Conservation (phyloP, 1,140 invertebrate species). For the Aphelenchoides fujianensis region DNA sequence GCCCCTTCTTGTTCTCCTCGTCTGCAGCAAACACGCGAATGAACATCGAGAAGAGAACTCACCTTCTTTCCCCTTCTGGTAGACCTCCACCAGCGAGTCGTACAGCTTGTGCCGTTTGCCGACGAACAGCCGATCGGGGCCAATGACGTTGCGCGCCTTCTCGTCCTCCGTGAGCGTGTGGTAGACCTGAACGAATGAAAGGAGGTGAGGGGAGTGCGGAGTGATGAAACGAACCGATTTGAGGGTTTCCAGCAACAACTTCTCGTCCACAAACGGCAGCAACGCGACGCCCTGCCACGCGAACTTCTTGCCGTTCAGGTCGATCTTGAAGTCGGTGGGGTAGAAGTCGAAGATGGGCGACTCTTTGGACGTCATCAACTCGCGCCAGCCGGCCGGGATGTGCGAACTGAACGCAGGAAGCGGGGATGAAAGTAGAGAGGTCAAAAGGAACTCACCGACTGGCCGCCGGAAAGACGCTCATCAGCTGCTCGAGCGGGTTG, state of each 20-base stretch:
- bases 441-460: constrained; percentile 68
- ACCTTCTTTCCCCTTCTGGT: constrained; percentile 26
- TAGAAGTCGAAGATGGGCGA: constrained; percentile 98
- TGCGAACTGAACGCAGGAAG: constrained; percentile 69
- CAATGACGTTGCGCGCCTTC: constrained; percentile 42
- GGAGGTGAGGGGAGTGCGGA: background rate
- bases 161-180: constrained; percentile 49
- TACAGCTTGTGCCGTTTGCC: constrained; percentile 47
- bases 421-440: too few relatives aligned
- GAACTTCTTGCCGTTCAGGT: constrained; percentile 98
- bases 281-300: constrained; percentile 98
- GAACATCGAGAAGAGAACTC: constrained; percentile 21
- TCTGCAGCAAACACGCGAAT: constrained; percentile 15
- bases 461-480: constrained; percentile 98
- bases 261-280: constrained; percentile 94
- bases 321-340: constrained; percentile 94
- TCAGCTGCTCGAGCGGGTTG: constrained; percentile 92
- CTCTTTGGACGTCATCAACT: constrained; percentile 83
- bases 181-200: constrained; percentile 50
- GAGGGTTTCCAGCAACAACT: constrained; percentile 80
- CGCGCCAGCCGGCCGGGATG: constrained; percentile 87
- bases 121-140: constrained; percentile 55
- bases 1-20: too few relatives aligned
- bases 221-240: constrained; percentile 31
- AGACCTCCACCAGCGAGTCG: constrained; percentile 35